Percentiles rank a stretch among this genome's conserved stretches.
These are phyloP conservation scores for Pristionchus exspectatus DNA, from an alignment of 2,888 invertebrate species.

Conservation along the genomic window DNA sequence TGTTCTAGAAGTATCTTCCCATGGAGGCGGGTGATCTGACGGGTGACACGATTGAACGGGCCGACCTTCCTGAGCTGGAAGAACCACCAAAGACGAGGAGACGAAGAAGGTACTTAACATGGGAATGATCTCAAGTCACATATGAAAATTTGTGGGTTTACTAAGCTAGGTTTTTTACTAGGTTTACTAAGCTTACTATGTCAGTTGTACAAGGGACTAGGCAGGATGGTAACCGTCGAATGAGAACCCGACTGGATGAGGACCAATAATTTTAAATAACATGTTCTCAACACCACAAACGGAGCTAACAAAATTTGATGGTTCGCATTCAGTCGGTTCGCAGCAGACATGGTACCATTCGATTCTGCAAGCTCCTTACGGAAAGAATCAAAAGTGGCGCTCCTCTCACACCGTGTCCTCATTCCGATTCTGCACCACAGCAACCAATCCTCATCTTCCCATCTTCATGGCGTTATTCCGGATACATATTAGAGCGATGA, in stretches of 20 bases:
- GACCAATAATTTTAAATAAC: not conserved
- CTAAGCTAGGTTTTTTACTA: too few species aligned
- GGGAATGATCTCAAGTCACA: too few species aligned
- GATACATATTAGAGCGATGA: not conserved
- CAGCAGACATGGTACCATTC: too few species aligned
- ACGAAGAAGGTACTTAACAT: constrained; percentile 1
- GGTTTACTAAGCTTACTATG: too few species aligned
- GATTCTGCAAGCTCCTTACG: too few species aligned
- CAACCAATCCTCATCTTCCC: not conserved
- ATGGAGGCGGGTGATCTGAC: constrained; percentile 38
- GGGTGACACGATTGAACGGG: constrained; percentile 36
- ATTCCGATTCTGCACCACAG: not conserved
- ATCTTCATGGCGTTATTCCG: not conserved
- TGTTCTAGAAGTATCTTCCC: not conserved
- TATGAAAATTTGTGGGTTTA: too few species aligned
- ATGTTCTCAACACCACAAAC: not conserved
- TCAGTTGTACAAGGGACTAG: too few species aligned
- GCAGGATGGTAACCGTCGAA: too few species aligned
- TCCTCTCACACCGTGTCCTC: not conserved
- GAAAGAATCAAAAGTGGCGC: too few species aligned
- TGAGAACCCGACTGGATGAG: too few species aligned
- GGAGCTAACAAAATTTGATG: too few species aligned
- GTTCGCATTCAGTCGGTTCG: too few species aligned
- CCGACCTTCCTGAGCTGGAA: not conserved
- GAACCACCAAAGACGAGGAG: not conserved